These are phyloP conservation scores for Drosophila falleni DNA, from an alignment of 2,888 invertebrate species.

Conservation along the genomic window DNA sequence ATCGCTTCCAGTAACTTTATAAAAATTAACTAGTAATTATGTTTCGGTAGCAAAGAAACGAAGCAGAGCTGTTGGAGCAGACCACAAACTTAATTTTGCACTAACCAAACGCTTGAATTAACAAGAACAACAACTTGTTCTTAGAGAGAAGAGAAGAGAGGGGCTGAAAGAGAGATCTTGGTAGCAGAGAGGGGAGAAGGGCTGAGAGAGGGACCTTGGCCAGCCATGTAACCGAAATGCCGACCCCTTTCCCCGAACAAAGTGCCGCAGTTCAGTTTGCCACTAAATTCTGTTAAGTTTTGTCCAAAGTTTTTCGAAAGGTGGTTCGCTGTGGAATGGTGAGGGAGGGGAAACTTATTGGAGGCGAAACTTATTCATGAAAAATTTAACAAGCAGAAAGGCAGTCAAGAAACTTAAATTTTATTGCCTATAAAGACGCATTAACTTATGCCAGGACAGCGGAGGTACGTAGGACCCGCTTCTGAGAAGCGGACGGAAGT, in stretches of 20 bases:
- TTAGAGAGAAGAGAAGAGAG: neutral
- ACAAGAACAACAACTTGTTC: slow-evolving; percentile 71
- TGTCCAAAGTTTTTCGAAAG: slow-evolving; percentile 65
- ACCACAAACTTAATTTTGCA: slow-evolving; percentile 69
- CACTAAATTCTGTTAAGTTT: slow-evolving; percentile 77
- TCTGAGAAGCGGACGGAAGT: neutral
- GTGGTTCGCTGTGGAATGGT: neutral
- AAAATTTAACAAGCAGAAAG: slow-evolving; percentile 68
- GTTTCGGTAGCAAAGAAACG: slow-evolving; percentile 41
- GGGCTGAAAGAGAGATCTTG: slow-evolving; percentile 5
- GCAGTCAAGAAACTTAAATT: slow-evolving; percentile 75
- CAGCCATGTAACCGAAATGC: slow-evolving; percentile 43
- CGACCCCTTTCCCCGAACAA: slow-evolving; percentile 2
- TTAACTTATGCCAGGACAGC: slow-evolving; percentile 68
- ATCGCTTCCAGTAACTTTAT: slow-evolving; percentile 35
- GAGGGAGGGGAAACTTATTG: slow-evolving; percentile 38
- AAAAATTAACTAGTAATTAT: slow-evolving; percentile 76
- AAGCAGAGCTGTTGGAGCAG: slow-evolving; percentile 9
- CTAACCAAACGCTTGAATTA: slow-evolving; percentile 75
- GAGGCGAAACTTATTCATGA: slow-evolving; percentile 60
- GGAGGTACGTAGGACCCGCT: neutral
- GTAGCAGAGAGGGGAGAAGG: neutral
- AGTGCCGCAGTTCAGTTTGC: slow-evolving; percentile 50
- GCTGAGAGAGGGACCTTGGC: slow-evolving; percentile 28
- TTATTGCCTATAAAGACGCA: slow-evolving; percentile 82